Base-by-base conservation (phyloP, 2,888 invertebrate genomes). In the Dysmachus trigonus region DNA sequence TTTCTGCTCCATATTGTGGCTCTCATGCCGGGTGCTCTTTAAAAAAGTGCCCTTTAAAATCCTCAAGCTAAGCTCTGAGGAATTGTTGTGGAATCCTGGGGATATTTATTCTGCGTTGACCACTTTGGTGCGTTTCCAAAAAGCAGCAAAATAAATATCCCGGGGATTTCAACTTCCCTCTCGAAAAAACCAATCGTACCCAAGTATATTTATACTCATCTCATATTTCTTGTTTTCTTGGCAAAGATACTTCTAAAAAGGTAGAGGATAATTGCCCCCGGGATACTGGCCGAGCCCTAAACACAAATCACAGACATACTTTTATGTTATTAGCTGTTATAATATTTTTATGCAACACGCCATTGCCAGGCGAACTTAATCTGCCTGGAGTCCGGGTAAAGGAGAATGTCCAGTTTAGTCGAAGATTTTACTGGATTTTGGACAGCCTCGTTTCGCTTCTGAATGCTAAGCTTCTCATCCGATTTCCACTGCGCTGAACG, bases 271-370 rank as follows among this genome's bases (percentile, higher is more conserved):
- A 83, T 72, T 72, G 83, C 83, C 83, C 30, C 13, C 31, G 71
- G 83, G 38, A 71, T 38, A 47, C 73, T 7, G 6, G 53, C 22
- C 8, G 30, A 72, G 18, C 71, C 79, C 35, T 62, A 85, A 41
- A 86, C 73, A 81, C 81, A 86, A 86, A 87, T 87, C 87, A 87
- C 84, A 74, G 82, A 47, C 79, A 85, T 73, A 84, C 85, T 74
- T 86, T 30, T 41, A 74, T 77, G 85, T 86, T 87, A 87, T 87
- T 86, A 86, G 87, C 82, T 38, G 85, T 87, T 87, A 87, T 87
- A 85, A 81, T 87, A 85, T 87, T 87, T 87, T 86, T 77, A 85
- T 85, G 85, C 87, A 85, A 82, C 53, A 81, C 51, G 53, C 30
- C 79, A 73, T 72, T 85, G 35, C 53, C 81, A 10, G 86, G 71